Evolutionary conservation across 2,797 vertebrate species (phyloP).

Genomic region (Sebastes wilsoni): DNA sequence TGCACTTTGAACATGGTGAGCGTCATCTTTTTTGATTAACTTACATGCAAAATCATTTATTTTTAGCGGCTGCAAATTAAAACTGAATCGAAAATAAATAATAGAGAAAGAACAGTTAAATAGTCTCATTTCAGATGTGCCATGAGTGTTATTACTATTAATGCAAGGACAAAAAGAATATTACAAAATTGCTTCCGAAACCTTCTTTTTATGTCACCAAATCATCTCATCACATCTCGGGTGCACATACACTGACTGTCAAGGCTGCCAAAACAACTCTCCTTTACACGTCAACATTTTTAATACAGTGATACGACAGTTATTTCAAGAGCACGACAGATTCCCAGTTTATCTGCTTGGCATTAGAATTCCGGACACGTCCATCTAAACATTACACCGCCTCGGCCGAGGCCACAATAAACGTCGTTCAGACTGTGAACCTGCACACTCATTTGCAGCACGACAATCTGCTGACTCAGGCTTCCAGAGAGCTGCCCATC

Average conservation of each 20-base stretch:
- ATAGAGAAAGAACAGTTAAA: slow-evolving; percentile 24
- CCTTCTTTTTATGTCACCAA: background rate
- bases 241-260: background rate
- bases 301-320: slow-evolving; percentile 10
- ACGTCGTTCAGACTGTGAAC: slow-evolving; percentile 44
- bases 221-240: slow-evolving; percentile 9
- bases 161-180: background rate
- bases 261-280: slow-evolving; percentile 11
- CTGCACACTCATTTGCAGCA: slow-evolving; percentile 54
- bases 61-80: slow-evolving; percentile 35
- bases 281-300: slow-evolving; percentile 3
- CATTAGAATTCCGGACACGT: slow-evolving; percentile 51
- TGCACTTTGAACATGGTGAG: slow-evolving; percentile 54
- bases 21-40: slow-evolving; percentile 53
- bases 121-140: background rate
- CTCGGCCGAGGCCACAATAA: slow-evolving; percentile 42
- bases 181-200: background rate
- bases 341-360: slow-evolving; percentile 9
- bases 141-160: background rate
- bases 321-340: slow-evolving; percentile 7
- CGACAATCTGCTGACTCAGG: slow-evolving; percentile 75
- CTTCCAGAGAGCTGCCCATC: slow-evolving; percentile 60
- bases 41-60: slow-evolving; percentile 33
- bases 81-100: slow-evolving; percentile 1
- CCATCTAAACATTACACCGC: slow-evolving; percentile 32